phyloP scores from a whole-genome alignment of 2,888 invertebrate genomes.

The Torymus auratus region DNA sequence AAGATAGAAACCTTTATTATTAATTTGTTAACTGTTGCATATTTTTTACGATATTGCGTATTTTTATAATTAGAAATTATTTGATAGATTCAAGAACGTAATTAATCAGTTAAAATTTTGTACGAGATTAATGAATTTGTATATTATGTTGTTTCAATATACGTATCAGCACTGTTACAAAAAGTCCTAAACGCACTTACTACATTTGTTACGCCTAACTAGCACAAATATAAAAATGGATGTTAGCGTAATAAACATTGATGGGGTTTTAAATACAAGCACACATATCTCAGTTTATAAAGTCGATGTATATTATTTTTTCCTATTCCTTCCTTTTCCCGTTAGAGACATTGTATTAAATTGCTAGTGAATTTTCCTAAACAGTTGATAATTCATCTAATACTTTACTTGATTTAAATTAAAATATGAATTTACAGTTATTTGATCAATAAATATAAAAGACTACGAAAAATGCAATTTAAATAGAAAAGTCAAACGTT shows the following conservation, averaged over 20 bases:
- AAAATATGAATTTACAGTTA: neutral
- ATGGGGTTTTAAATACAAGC: constrained; percentile 53
- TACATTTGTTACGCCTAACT: constrained; percentile 46
- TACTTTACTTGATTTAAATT: neutral
- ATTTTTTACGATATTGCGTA: neutral
- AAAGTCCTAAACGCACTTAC: constrained; percentile 24
- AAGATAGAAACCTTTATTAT: constrained; percentile 26
- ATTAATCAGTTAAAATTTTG: neutral
- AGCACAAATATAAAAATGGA: constrained; percentile 46
- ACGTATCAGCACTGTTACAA: constrained; percentile 21
- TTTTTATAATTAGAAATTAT: constrained; percentile 8
- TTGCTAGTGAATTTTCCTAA: constrained; percentile 21
- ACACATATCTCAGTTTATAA: constrained; percentile 55
- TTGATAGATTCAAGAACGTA: neutral
- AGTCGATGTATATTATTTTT: constrained; percentile 45
- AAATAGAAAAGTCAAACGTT: constrained; percentile 7
- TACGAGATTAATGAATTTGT: neutral
- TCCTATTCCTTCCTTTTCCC: constrained; percentile 2
- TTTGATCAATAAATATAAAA: constrained; percentile 10
- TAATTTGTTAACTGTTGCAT: constrained; percentile 25
- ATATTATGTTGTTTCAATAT: constrained; percentile 14
- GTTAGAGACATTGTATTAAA: neutral
- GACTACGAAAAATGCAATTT: constrained; percentile 10
- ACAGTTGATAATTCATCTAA: constrained; percentile 4
- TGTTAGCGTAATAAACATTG: constrained; percentile 46